Percentiles rank a stretch among this genome's conserved stretches.
Evolutionary conservation across 2,888 invertebrate species (phyloP).

Genomic region (Tromatobia lineatoria): DNA sequence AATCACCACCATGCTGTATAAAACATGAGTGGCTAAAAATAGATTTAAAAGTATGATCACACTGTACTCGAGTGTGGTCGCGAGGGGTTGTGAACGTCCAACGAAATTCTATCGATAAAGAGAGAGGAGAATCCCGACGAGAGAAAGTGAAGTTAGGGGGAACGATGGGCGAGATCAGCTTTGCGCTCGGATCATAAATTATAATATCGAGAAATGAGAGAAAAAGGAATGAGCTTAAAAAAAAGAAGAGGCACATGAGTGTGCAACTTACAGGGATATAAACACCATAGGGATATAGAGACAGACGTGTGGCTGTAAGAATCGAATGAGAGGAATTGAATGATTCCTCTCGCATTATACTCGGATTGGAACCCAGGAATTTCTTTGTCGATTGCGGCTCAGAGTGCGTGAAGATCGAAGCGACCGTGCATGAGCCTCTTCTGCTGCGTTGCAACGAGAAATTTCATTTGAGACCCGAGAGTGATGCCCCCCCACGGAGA

Average conservation of each 20-base stretch:
- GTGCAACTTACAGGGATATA: constrained; percentile 42
- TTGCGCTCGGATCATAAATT: constrained; percentile 54
- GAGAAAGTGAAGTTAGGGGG: constrained; percentile 17
- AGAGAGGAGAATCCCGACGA: constrained; percentile 4
- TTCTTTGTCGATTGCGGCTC: constrained; percentile 51
- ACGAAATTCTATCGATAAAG: constrained; percentile 38
- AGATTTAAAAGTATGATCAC: constrained; percentile 21
- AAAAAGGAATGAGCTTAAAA: constrained; percentile 17
- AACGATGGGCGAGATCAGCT: not conserved
- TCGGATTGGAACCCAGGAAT: constrained; percentile 32
- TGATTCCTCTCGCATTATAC: constrained; percentile 45
- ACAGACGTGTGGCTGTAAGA: constrained; percentile 2
- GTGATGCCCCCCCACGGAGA: constrained; percentile 38
- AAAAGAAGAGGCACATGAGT: constrained; percentile 46
- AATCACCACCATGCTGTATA: constrained; percentile 14
- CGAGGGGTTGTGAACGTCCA: constrained; percentile 32
- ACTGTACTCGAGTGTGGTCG: constrained; percentile 29
- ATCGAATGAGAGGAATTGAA: constrained; percentile 49
- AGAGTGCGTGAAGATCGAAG: constrained; percentile 15
- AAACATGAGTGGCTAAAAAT: constrained; percentile 35
- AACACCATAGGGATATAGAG: not conserved
- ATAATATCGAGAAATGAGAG: constrained; percentile 56
- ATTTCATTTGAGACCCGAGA: constrained; percentile 45
- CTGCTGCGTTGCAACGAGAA: constrained; percentile 46
- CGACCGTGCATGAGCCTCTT: not conserved